phyloP scores from a whole-genome alignment of 35 echinoderm and acorn worm species.

The Ophioderma brevispina region DNA sequence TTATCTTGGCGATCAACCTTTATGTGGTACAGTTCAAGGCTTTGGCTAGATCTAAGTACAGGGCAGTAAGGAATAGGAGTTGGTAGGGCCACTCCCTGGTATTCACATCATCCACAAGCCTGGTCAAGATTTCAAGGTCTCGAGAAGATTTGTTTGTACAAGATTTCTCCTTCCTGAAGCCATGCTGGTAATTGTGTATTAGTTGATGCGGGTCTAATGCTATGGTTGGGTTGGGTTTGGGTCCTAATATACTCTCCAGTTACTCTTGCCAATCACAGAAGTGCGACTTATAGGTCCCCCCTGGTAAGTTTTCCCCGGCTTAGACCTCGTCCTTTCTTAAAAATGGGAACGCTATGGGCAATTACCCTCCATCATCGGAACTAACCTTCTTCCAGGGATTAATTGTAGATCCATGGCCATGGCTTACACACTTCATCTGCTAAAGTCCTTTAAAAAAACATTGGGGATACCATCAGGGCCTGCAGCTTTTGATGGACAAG shows the following conservation, averaged over 20 bases:
- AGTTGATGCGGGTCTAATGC: neutral
- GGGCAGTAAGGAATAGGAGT: too few relatives aligned
- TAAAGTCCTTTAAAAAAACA: neutral
- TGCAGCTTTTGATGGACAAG: neutral
- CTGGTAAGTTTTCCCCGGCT: too few relatives aligned
- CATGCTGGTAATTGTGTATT: too few relatives aligned
- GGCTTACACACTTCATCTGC: neutral
- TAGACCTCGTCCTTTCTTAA: neutral
- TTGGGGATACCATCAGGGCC: neutral
- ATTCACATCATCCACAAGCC: constrained; percentile 9
- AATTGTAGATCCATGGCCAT: neutral
- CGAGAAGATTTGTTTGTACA: neutral
- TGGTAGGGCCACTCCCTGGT: neutral
- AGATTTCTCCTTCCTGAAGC: too few relatives aligned
- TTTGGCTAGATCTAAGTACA: constrained; percentile 2
- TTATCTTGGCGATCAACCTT: neutral
- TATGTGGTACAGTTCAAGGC: neutral
- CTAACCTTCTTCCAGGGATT: neutral
- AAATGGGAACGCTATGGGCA: too few relatives aligned
- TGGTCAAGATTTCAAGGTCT: neutral
- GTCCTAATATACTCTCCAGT: too few relatives aligned
- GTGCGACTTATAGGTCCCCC: too few relatives aligned
- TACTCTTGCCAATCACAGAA: neutral
- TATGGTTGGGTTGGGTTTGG: neutral
- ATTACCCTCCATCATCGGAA: neutral